phyloP scores from a whole-genome alignment of 1,140 invertebrate species.

The Apis cerana region DNA sequence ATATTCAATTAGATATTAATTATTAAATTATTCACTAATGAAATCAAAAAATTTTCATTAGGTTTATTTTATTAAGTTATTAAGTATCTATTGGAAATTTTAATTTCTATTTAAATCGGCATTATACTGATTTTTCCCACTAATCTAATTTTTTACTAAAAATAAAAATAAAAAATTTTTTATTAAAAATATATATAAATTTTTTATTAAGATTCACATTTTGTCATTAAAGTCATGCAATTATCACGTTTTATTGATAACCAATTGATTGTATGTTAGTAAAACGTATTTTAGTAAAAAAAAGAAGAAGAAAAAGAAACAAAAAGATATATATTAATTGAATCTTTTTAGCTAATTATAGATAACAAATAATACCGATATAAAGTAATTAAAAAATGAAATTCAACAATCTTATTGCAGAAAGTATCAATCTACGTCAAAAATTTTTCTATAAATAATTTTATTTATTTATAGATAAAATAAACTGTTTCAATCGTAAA shows the following conservation, averaged over 20 bases:
- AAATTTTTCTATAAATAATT: neutral
- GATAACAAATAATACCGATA: neutral
- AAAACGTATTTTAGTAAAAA: neutral
- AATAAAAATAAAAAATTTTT: conserved; percentile 71
- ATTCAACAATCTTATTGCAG: neutral
- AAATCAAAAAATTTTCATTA: conserved; percentile 27
- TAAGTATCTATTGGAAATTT: conserved; percentile 84
- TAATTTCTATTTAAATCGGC: conserved; percentile 88
- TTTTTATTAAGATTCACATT: too few species aligned
- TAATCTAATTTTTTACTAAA: conserved; percentile 88
- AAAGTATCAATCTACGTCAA: neutral
- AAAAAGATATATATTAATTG: neutral
- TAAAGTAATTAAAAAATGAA: neutral
- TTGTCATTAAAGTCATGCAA: neutral
- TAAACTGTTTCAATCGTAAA: neutral
- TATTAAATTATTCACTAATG: neutral
- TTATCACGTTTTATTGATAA: conserved; percentile 4
- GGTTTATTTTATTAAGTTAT: neutral
- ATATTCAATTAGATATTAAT: too few species aligned
- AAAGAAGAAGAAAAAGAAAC: neutral
- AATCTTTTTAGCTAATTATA: neutral
- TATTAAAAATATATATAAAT: too few species aligned
- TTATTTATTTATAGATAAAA: neutral
- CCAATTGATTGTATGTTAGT: too few species aligned
- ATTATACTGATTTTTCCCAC: conserved; percentile 81